Percentiles rank a stretch among this genome's conserved stretches.
phyloP scores from a whole-genome alignment of 1,140 invertebrate genomes.

The Dufourea novaeangliae region DNA sequence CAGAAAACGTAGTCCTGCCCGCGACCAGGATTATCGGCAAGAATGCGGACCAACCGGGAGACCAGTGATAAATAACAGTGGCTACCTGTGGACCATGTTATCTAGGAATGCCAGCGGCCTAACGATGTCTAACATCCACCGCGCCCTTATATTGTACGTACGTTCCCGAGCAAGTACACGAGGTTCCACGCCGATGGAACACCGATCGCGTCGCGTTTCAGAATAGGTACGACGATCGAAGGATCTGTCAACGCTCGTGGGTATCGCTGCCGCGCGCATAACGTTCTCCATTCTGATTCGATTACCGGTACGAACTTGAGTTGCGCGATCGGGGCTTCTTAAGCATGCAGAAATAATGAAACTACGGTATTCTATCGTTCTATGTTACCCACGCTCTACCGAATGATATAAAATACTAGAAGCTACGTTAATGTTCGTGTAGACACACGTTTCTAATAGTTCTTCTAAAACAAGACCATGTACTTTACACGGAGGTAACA shows the following conservation, averaged over 20 bases:
- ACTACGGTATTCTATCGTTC: not conserved
- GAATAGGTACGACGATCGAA: not conserved
- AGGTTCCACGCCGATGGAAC: conserved; percentile 22
- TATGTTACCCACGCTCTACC: no score
- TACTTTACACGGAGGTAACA: no score
- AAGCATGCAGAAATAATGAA: conserved; percentile 9
- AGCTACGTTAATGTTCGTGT: no score
- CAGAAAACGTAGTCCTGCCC: conserved; percentile 40
- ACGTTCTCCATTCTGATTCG: conserved; percentile 1
- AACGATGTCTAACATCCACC: conserved; percentile 19
- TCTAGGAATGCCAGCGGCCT: conserved; percentile 61
- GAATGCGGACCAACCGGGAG: conserved; percentile 62
- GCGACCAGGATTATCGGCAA: conserved; percentile 55
- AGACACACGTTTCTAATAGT: no score
- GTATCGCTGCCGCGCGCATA: not conserved
- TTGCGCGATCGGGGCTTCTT: not conserved
- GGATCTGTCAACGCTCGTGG: not conserved
- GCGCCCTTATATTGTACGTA: conserved; percentile 36
- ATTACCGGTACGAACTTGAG: not conserved
- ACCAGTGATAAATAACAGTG: conserved; percentile 60
- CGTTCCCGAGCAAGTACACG: no score
- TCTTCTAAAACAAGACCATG: no score
- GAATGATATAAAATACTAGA: no score
- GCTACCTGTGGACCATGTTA: conserved; percentile 60
- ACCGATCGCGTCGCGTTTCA: not conserved